Evolutionary conservation across 2,888 invertebrate genomes (phyloP).

Genomic region (Tineola bisselliella): DNA sequence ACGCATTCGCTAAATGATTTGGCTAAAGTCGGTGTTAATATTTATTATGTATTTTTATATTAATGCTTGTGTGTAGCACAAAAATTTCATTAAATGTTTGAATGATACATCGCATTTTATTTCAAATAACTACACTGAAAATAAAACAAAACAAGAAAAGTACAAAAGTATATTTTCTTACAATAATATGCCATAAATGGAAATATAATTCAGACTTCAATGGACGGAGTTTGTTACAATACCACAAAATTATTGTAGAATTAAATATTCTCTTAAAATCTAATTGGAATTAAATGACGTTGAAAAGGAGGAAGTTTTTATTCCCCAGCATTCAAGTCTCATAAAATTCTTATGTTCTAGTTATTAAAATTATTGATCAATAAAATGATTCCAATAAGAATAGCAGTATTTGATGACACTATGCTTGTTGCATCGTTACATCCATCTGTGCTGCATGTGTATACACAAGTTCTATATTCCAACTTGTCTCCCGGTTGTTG

Average conservation of each 20-base stretch:
- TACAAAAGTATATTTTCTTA: neutral
- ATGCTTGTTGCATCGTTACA: constrained; percentile 73
- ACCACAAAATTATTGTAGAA: too few relatives aligned
- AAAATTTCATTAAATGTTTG: constrained; percentile 67
- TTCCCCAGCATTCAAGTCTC: too few relatives aligned
- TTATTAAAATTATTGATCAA: neutral
- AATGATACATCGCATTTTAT: constrained; percentile 24
- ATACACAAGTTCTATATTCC: constrained; percentile 87
- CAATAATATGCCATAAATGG: neutral
- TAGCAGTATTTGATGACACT: neutral
- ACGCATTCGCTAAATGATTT: constrained; percentile 52
- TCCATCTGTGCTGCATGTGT: constrained; percentile 83
- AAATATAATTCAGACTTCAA: neutral
- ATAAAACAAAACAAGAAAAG: neutral
- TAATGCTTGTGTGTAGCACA: constrained; percentile 65
- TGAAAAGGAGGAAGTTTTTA: too few relatives aligned
- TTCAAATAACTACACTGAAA: neutral
- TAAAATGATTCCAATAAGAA: neutral
- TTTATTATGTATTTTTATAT: constrained; percentile 68
- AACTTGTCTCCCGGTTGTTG: constrained; percentile 84
- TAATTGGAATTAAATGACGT: too few relatives aligned
- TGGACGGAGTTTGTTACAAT: neutral
- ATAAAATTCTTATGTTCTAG: too few relatives aligned
- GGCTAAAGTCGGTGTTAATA: constrained; percentile 62
- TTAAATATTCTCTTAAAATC: too few relatives aligned